Evolutionary conservation across 2,113 vertebrate genomes (phyloP).

Genomic region (Lethenteron reissneri): DNA sequence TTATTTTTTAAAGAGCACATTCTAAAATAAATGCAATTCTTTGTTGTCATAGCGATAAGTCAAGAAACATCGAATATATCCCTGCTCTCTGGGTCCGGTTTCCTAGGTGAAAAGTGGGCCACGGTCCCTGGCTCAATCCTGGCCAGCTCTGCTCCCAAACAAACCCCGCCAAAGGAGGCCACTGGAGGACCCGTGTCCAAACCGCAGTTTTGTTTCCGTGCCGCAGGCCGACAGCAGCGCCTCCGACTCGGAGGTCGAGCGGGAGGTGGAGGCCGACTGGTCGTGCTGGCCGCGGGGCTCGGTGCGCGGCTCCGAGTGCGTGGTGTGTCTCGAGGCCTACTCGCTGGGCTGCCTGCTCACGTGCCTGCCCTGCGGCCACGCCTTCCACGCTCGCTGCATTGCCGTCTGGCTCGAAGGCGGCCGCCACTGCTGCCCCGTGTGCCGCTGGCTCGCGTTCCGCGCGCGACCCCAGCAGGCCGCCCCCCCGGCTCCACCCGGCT

Average conservation of each 20-base stretch:
- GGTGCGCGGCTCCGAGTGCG: constrained; percentile 67
- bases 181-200: too few relatives aligned
- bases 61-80: too few relatives aligned
- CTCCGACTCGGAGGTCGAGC: not conserved
- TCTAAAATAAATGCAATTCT: too few relatives aligned
- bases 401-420: constrained; percentile 63
- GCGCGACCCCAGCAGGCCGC: constrained; percentile 32
- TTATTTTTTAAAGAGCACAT: too few relatives aligned
- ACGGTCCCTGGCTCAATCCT: too few relatives aligned
- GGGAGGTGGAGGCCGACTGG: constrained; percentile 37
- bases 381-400: constrained; percentile 89
- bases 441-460: constrained; percentile 74
- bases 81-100: too few relatives aligned
- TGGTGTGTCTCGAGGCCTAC: constrained; percentile 92
- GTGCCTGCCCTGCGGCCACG: constrained; percentile 73
- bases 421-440: constrained; percentile 77
- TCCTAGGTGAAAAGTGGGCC: too few relatives aligned
- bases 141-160: too few relatives aligned
- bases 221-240: too few relatives aligned
- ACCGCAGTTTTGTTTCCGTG: too few relatives aligned
- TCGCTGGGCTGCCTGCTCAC: constrained; percentile 43
- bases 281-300: constrained; percentile 41
- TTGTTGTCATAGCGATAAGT: too few relatives aligned
- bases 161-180: too few relatives aligned
- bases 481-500: constrained; percentile 21